These are phyloP conservation scores for Drosophila insularis DNA, from an alignment of 1,140 invertebrate species.

Conservation along the genomic window DNA sequence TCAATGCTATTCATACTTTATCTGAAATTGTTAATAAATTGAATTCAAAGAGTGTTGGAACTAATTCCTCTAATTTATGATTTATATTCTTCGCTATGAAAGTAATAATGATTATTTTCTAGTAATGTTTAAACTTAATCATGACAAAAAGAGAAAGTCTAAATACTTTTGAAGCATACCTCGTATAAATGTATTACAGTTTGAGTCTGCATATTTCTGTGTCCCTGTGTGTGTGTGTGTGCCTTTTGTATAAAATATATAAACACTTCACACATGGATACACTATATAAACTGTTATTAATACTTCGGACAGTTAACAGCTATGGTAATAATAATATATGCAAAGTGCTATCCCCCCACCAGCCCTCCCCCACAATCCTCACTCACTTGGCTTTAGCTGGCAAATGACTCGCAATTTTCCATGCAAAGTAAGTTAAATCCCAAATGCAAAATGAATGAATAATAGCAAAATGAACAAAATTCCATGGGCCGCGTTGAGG, in stretches of 20 bases:
- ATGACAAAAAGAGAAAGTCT: too few relatives aligned
- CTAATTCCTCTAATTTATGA: too few relatives aligned
- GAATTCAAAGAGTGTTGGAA: too few relatives aligned
- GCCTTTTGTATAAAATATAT: slow-evolving; percentile 1
- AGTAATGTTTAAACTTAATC: too few relatives aligned
- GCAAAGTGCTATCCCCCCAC: not conserved
- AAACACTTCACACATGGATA: slow-evolving; percentile 8
- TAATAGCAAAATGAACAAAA: not conserved
- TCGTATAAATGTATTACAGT: too few relatives aligned
- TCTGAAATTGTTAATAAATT: too few relatives aligned
- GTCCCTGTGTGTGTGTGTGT: not conserved
- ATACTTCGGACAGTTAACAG: slow-evolving; percentile 5
- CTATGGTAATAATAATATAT: slow-evolving; percentile 9
- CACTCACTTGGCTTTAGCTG: not conserved
- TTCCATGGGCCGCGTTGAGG: not conserved
- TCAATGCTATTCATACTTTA: too few relatives aligned
- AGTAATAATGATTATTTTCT: too few relatives aligned
- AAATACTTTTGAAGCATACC: too few relatives aligned
- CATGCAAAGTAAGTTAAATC: not conserved
- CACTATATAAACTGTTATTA: slow-evolving; percentile 10
- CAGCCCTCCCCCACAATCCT: not conserved
- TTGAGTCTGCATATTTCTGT: too few relatives aligned
- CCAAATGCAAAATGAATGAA: not conserved
- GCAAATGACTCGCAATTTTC: not conserved
- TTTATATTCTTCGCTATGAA: too few relatives aligned